Evolutionary conservation across 1,140 invertebrate species (phyloP), one percentile per base, ranked within the genome.

Genomic region (Xylocopa sonorina): DNA sequence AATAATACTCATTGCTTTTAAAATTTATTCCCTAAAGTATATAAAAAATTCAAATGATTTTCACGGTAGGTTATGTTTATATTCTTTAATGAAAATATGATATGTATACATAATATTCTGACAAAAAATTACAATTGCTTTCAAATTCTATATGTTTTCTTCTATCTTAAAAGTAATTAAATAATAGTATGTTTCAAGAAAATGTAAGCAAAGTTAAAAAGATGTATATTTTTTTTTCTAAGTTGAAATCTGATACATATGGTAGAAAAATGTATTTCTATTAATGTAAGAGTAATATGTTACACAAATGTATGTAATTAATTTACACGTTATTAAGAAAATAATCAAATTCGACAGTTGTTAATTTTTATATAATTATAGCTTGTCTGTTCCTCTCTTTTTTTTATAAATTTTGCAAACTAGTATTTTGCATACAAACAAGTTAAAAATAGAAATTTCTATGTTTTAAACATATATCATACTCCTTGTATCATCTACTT

Each of bases 61-160:
- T 43, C 46, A 21, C 48, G 6, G 0, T 43, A 82, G 80, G 82
- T 84, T 84, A 84, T 82, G 68, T 84, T 84, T 84, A 79, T 43
- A 14, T 82, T 38, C 51, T 72, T 62, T 71, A 21, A 29, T 55
- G 51, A 53, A 74, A 24, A 3, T 55, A 43, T n/a, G n/a, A n/a
- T n/a, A n/a, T n/a, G 29, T 63, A 6, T 3, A 3, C 38, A 18
- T 32, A n/a, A 55, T 10, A 32, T 24, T 24, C 38, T 10, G 27
- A n/a, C 7, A 21, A 51, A 57, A 2, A 16, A 46, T 16, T 53
- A n/a, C n/a, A n/a, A n/a, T 57, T 64, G 24, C 7, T 34, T 41
- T 5, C 29, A 21, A 46, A 21, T 16, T 63, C 14, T 2, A n/a
- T 27, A 27, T 53, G 9, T 67, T 48, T 60, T n/a, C n/a, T 7